phyloP scores from a whole-genome alignment of 2,113 vertebrate genomes.

The Macaca nemestrina region DNA sequence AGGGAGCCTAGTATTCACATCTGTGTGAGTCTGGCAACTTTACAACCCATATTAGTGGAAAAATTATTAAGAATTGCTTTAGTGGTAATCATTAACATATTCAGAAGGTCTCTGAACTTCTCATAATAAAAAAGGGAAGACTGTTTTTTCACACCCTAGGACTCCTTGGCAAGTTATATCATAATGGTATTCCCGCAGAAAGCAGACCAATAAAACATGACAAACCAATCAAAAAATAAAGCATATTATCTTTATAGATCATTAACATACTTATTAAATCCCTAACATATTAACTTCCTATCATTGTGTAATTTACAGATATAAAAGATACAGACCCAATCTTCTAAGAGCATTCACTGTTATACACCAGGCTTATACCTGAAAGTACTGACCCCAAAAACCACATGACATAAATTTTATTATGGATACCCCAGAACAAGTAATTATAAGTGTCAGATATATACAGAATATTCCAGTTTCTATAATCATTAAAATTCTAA shows the following conservation, averaged over 20 bases:
- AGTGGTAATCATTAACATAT: neutral
- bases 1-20: neutral
- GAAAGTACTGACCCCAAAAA: neutral
- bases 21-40: neutral
- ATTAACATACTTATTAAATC: conserved; percentile 15
- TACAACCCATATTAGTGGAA: neutral
- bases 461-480: neutral
- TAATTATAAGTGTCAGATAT: neutral
- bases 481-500: conserved; percentile 23
- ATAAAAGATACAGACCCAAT: neutral
- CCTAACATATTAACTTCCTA: neutral
- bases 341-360: neutral
- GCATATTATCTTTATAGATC: neutral
- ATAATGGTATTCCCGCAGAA: neutral
- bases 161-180: neutral
- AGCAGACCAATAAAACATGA: neutral
- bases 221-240: neutral
- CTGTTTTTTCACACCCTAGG: neutral
- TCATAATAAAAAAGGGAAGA: conserved; percentile 7
- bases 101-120: conserved; percentile 28
- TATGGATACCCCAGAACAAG: neutral
- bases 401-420: neutral
- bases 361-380: neutral
- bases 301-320: neutral
- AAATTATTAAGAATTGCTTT: conserved; percentile 1